Percentiles rank a stretch among this genome's conserved stretches.
Conservation (phyloP, 1,140 invertebrate genomes). For the Cydia pomonella region DNA sequence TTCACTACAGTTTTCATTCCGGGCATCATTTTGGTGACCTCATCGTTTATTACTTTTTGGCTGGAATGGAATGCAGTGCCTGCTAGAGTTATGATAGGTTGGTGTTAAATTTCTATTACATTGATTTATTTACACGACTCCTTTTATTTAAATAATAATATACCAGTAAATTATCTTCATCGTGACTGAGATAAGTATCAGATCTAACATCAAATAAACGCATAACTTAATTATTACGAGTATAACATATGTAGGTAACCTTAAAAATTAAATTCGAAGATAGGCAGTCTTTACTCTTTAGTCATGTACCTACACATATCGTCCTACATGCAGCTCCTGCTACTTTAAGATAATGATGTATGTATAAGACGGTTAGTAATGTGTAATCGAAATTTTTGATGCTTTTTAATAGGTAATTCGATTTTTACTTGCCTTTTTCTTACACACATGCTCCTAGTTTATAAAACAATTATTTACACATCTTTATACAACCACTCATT, state of each 20-base stretch:
- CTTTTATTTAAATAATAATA: background rate
- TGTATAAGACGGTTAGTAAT: background rate
- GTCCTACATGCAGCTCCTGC: background rate
- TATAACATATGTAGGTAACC: background rate
- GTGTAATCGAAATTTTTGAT: no score
- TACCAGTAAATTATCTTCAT: background rate
- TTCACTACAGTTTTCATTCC: constrained; percentile 98
- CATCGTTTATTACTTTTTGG: constrained; percentile 94
- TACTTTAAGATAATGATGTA: background rate
- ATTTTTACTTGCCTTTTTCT: background rate
- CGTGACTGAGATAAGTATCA: no score
- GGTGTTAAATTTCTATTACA: constrained; percentile 63
- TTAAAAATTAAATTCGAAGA: background rate
- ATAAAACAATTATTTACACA: background rate
- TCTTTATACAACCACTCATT: background rate
- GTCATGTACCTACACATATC: background rate
- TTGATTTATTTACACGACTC: constrained; percentile 12
- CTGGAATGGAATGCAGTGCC: constrained; percentile 98
- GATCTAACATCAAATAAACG: no score
- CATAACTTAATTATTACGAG: background rate
- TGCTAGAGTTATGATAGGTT: constrained; percentile 95
- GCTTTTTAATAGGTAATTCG: background rate
- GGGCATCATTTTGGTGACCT: constrained; percentile 96
- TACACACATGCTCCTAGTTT: background rate
- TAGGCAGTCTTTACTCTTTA: background rate